phyloP scores from a whole-genome alignment of 2,797 vertebrate species.

The Myotis planiceps region DNA sequence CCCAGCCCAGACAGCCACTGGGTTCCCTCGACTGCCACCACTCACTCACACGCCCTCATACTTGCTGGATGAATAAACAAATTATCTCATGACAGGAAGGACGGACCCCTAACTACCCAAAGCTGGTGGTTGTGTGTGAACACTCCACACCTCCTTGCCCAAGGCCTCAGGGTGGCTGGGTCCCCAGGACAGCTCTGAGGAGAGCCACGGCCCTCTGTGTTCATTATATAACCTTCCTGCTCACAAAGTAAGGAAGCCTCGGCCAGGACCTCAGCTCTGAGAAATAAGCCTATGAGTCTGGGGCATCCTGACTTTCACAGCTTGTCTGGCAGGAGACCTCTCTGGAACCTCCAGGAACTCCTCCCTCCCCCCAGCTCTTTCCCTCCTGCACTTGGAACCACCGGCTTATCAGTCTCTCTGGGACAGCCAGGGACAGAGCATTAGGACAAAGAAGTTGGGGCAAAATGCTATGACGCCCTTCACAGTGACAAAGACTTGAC shows the following conservation, averaged over 20 bases:
- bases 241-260: background rate
- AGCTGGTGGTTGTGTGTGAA: too few relatives aligned
- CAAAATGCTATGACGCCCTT: background rate
- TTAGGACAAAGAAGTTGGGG: background rate
- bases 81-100: background rate
- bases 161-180: background rate
- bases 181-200: background rate
- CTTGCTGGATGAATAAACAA: too few relatives aligned
- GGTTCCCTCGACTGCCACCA: accelerated
- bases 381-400: too few relatives aligned
- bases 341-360: background rate
- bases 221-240: background rate
- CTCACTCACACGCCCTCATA: too few relatives aligned
- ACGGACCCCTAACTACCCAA: background rate
- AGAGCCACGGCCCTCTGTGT: background rate
- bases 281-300: background rate
- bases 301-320: too few relatives aligned
- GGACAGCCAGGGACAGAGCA: too few relatives aligned
- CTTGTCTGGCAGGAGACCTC: background rate
- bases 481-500: background rate
- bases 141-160: background rate
- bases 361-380: too few relatives aligned
- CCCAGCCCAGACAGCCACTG: background rate
- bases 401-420: background rate
- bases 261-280: background rate